phyloP scores from a whole-genome alignment of 2,888 invertebrate genomes.

The Pelosia muscerda region DNA sequence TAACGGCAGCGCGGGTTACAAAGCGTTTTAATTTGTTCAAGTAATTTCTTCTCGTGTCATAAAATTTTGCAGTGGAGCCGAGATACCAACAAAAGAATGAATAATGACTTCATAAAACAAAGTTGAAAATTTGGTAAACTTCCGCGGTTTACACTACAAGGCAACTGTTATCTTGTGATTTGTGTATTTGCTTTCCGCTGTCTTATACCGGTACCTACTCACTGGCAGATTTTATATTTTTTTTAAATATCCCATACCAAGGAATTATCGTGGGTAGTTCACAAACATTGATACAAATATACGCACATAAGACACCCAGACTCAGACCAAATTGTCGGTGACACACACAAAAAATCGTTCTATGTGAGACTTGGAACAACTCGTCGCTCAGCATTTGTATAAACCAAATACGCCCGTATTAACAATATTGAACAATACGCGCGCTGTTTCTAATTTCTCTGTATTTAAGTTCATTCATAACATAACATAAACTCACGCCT shows the following conservation, averaged over 20 bases:
- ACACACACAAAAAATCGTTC: too few relatives aligned
- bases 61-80: slow-evolving; percentile 77
- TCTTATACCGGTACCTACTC: slow-evolving; percentile 31
- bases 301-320: background rate
- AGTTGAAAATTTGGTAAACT: slow-evolving; percentile 78
- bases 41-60: slow-evolving; percentile 81
- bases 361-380: too few relatives aligned
- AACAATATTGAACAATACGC: too few relatives aligned
- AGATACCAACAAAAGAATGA: slow-evolving; percentile 83
- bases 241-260: background rate
- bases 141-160: slow-evolving; percentile 73
- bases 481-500: too few relatives aligned
- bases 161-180: slow-evolving; percentile 74
- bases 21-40: slow-evolving; percentile 79
- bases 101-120: slow-evolving; percentile 83
- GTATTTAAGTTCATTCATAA: too few relatives aligned
- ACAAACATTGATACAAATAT: background rate
- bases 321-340: background rate
- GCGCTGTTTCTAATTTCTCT: too few relatives aligned
- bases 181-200: slow-evolving; percentile 69
- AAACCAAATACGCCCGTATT: too few relatives aligned
- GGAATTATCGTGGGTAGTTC: too few relatives aligned
- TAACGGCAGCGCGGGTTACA: slow-evolving; percentile 63
- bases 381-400: too few relatives aligned
- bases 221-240: slow-evolving; percentile 1